phyloP scores from a whole-genome alignment of 2,797 vertebrate genomes.

The Sylvilagus floridanus region DNA sequence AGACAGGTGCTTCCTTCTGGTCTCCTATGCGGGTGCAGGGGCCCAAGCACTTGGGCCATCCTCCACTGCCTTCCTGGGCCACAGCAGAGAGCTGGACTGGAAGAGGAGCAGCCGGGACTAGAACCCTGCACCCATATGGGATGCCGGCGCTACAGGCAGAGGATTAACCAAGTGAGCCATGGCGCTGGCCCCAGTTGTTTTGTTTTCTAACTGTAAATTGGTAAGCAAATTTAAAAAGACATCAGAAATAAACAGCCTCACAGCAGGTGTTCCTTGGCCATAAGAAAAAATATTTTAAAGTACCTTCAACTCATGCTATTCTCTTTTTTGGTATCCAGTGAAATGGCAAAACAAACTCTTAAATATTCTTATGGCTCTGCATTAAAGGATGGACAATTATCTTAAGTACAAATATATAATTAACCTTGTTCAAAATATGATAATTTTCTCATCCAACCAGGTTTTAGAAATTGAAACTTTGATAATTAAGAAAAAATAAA shows the following conservation, averaged over 20 bases:
- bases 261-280: conserved; percentile 24
- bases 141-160: too few relatives aligned
- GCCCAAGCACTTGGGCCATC: too few relatives aligned
- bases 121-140: too few relatives aligned
- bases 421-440: neutral
- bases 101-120: too few relatives aligned
- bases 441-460: neutral
- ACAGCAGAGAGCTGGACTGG: too few relatives aligned
- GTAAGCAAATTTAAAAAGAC: conserved; percentile 76
- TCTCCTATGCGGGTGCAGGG: too few relatives aligned
- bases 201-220: conserved; percentile 64
- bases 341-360: conserved; percentile 7
- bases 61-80: too few relatives aligned
- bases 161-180: too few relatives aligned
- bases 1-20: too few relatives aligned
- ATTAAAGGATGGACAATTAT: neutral
- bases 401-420: neutral
- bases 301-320: neutral
- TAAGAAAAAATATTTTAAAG: conserved; percentile 49
- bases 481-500: conserved; percentile 7
- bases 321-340: neutral
- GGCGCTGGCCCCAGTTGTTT: too few relatives aligned
- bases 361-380: neutral
- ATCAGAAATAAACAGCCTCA: conserved; percentile 60
- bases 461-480: neutral